These are phyloP conservation scores for Myotis vivesi DNA, from an alignment of 2,797 vertebrate genomes.

Conservation along the genomic window DNA sequence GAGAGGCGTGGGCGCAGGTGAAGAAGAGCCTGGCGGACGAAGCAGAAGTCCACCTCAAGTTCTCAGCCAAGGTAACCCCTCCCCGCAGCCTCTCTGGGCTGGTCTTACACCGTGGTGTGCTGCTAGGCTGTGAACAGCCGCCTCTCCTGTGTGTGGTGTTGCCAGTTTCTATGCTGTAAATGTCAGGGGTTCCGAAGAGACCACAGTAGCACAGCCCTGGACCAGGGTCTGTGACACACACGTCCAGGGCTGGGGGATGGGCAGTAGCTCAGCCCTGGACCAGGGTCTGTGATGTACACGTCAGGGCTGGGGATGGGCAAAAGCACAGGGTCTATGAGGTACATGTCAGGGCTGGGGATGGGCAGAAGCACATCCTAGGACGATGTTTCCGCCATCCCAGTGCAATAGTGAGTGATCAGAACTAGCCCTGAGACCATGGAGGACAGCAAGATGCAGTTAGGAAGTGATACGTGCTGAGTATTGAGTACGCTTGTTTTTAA, in stretches of 20 bases:
- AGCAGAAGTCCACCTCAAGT: conserved; percentile 98
- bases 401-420: too few relatives aligned
- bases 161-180: not conserved
- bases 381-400: too few relatives aligned
- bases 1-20: conserved; percentile 95
- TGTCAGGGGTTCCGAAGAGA: not conserved
- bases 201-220: too few relatives aligned
- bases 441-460: not conserved
- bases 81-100: rapidly evolving
- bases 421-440: not conserved
- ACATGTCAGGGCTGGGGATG: too few relatives aligned
- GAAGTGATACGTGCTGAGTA: not conserved
- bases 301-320: too few relatives aligned
- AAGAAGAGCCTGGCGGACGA: conserved; percentile 98
- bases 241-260: too few relatives aligned
- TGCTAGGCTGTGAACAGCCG: not conserved
- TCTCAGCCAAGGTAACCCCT: conserved; percentile 94
- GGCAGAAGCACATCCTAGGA: not conserved
- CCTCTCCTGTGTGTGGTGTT: not conserved
- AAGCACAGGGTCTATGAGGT: too few relatives aligned
- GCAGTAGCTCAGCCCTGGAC: too few relatives aligned
- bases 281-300: too few relatives aligned
- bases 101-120: not conserved
- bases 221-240: too few relatives aligned
- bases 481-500: not conserved